Base-by-base conservation (phyloP, 2,797 vertebrate genomes). In the Trematomus bernacchii region DNA sequence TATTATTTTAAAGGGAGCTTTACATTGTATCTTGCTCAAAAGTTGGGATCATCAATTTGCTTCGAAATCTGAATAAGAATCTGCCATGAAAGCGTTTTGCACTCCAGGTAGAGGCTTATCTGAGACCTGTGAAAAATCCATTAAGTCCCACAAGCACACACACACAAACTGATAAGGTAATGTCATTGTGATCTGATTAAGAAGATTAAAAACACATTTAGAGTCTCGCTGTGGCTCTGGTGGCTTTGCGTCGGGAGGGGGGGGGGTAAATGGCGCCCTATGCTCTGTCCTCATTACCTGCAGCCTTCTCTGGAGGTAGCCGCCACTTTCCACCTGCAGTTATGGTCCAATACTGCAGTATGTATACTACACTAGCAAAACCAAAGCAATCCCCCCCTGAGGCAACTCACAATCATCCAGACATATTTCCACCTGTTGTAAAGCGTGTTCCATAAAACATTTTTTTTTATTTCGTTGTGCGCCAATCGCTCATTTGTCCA, bases 191-290 rank as follows among this genome's bases (percentile, higher is more conserved):
- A 87, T 82, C 78, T 80, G 79, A 90, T 87, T 76, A 76, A 81
- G 46, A 69, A 64, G 75, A 87, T 87, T 84, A 87, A 86, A 92
- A 85, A 75, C 74, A 85, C 86, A 80, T 84, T 81, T 62, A 74
- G 57, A 9, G 65, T 18, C 53, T 65, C n/a, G 44, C 42, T 74
- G 48, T 30, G 30, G 50, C 42, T 53, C 59, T 43, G 48, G 21
- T 73, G 65, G 40, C 21, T 76, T 62, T 74, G 50, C 0, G 0
- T 44, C 8, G 33, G 33, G 23, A 23, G 23, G 23, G 4, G 27
- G 30, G 15, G 33, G 54, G n/a, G 15, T 63, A 79, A 71, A 81
- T 59, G 66, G 54, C 47, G 21, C 30, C 44, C 33, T 77, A 18
- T 65, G 37, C 55, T 80, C 54, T 12, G 46, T 75, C 58, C 62